Evolutionary conservation across 2,888 invertebrate genomes (phyloP).

Genomic region (Lottia scabra): DNA sequence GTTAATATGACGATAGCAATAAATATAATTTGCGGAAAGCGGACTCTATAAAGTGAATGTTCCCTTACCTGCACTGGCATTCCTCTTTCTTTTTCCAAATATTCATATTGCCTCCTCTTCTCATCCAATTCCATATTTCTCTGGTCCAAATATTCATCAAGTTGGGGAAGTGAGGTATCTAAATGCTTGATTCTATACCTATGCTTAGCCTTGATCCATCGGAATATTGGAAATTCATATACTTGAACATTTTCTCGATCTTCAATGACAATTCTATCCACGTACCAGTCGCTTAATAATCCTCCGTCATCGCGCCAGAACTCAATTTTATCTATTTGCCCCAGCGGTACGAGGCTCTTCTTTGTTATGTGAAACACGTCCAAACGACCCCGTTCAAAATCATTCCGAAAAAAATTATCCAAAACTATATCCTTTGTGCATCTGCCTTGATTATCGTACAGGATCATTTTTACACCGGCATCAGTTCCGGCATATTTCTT

Average conservation of each 20-base stretch:
- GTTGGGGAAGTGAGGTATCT: slow-evolving; percentile 69
- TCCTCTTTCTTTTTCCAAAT: slow-evolving; percentile 39
- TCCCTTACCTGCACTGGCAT: slow-evolving; percentile 53
- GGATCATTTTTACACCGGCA: slow-evolving; percentile 67
- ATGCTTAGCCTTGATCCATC: slow-evolving; percentile 68
- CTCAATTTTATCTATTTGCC: slow-evolving; percentile 53
- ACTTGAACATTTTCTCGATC: slow-evolving; percentile 50
- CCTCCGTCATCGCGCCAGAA: slow-evolving; percentile 66
- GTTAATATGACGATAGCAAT: too few species aligned
- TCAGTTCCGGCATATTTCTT: slow-evolving; percentile 69
- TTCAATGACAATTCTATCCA: slow-evolving; percentile 62
- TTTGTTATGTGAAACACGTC: slow-evolving; percentile 48
- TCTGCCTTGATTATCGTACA: slow-evolving; percentile 67
- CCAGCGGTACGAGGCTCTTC: slow-evolving; percentile 29
- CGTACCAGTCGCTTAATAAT: slow-evolving; percentile 68
- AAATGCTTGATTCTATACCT: slow-evolving; percentile 66
- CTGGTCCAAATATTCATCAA: slow-evolving; percentile 65
- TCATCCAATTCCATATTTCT: slow-evolving; percentile 66
- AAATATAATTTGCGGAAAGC: too few species aligned
- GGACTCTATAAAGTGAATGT: too few species aligned
- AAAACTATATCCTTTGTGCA: slow-evolving; percentile 62
- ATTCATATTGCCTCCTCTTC: slow-evolving; percentile 54
- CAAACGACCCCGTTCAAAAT: slow-evolving; percentile 56
- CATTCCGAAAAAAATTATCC: slow-evolving; percentile 63
- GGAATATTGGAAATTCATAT: slow-evolving; percentile 67